These are phyloP conservation scores for Phortica variegata DNA, from an alignment of 1,140 invertebrate species.

Conservation along the genomic window DNA sequence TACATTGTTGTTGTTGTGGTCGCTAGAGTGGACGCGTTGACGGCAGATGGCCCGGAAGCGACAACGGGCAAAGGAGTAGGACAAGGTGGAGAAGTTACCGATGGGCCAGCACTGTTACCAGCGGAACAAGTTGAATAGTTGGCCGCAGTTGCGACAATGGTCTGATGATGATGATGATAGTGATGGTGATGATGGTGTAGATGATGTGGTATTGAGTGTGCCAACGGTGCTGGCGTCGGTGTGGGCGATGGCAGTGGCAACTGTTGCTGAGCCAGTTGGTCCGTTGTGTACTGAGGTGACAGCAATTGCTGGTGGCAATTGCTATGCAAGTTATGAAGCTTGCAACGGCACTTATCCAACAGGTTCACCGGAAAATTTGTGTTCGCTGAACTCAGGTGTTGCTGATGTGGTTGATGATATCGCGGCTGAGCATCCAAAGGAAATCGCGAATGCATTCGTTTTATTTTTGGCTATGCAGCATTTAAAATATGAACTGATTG, in stretches of 20 bases:
- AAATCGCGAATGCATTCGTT: constrained; percentile 56
- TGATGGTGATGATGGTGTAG: constrained; percentile 42
- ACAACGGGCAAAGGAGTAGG: constrained; percentile 8
- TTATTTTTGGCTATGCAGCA: constrained; percentile 20
- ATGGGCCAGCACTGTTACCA: constrained; percentile 14
- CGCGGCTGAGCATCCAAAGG: constrained; percentile 47
- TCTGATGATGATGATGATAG: constrained; percentile 47
- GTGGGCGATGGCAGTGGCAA: constrained; percentile 10
- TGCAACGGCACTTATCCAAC: constrained; percentile 50
- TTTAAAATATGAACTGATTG: no score
- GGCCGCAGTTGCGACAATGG: constrained; percentile 45
- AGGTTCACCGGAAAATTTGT: constrained; percentile 17
- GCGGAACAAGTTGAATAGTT: constrained; percentile 35
- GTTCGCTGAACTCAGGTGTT: no score
- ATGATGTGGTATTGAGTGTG: constrained; percentile 28
- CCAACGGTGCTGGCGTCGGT: constrained; percentile 8
- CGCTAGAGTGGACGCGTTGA: constrained; percentile 24
- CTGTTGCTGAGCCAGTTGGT: constrained; percentile 11
- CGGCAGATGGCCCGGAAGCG: neutral
- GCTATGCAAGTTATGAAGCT: constrained; percentile 22
- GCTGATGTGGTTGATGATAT: constrained; percentile 34
- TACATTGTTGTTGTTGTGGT: constrained; percentile 41
- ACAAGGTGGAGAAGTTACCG: constrained; percentile 7
- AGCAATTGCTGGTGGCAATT: constrained; percentile 14
- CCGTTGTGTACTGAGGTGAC: constrained; percentile 6